Conservation (phyloP, 1,140 invertebrate genomes). For the Eupeodes corollae region DNA sequence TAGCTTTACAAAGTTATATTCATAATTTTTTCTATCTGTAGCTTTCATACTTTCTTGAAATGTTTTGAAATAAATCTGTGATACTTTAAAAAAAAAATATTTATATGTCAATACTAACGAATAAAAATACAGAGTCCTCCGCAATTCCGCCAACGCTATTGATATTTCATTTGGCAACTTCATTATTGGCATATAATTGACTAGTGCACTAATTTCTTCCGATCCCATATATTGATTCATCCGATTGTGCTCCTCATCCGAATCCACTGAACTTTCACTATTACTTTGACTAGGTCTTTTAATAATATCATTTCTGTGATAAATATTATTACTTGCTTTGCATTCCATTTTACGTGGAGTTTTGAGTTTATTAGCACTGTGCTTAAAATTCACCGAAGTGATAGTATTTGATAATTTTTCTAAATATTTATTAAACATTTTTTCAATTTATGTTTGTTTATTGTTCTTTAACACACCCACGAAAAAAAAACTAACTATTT, state of each 20-base stretch:
- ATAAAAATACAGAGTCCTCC: neutral
- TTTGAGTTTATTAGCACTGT: neutral
- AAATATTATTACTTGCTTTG: neutral
- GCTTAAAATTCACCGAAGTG: constrained; percentile 2
- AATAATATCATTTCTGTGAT: neutral
- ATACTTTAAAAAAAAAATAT: neutral
- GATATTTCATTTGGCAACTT: neutral
- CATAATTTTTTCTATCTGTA: no score
- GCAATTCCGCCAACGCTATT: neutral
- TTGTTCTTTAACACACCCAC: neutral
- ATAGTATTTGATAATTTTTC: constrained; percentile 3
- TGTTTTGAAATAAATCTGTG: neutral
- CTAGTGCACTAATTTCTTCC: neutral
- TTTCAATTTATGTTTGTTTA: neutral
- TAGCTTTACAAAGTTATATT: no score
- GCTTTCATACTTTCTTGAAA: no score
- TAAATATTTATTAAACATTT: constrained; percentile 6
- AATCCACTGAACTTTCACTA: neutral
- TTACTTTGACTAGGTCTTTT: neutral
- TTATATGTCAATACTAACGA: neutral
- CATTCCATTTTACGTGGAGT: neutral
- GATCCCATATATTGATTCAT: neutral
- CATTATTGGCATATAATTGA: neutral
- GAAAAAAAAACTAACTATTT: neutral
- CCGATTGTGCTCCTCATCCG: no score